Base-by-base conservation (phyloP, 2,888 invertebrate genomes). In the Lepidochitona cinerea region DNA sequence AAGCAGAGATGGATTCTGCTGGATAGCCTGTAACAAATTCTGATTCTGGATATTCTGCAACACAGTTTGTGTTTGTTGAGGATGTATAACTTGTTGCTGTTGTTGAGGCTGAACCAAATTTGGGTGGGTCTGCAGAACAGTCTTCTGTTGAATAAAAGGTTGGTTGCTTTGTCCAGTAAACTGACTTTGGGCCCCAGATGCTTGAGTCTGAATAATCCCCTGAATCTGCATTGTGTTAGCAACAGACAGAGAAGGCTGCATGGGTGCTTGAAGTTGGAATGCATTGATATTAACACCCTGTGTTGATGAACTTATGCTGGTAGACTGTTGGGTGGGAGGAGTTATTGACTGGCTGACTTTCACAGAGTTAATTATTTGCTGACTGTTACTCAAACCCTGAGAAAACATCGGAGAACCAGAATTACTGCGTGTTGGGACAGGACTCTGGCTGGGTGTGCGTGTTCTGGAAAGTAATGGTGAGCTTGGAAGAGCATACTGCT, bases 91-190 rank as follows among this genome's bases (percentile, higher is more conserved):
- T 32, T 59, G 59, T n/a, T n/a, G n/a, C 59, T 59, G 59, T 29
- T 23, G 26, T 72, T 86, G 86, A n/a, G 84, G 81, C 75, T 85
- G 85, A 2, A 86, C 82, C 6, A 83, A 74, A 36, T 29, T 29
- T 4, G 59, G 68, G 36, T 7, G 33, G 37, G 6, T 23, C 37
- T 52, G 18, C 33, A 53, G 53, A 26, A 66, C 66, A 23, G 53
- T 53, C 32, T 49, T 18, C 33, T 29, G 36, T 23, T 53, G 29
- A 32, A 52, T 49, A 36, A 54, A 53, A 23, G 71, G 74, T 12
- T 68, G 71, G 68, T 32, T 76, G 64, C 33, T 59, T 49, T 37
- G 70, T 65, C 5, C 68, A 72, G 64, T 73, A 69, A 35, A 74
- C 68, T 41, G 78, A 4, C 35, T 18, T 37, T 37, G 37, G 23